Base-by-base conservation (phyloP, 2,888 invertebrate genomes). In the Pristionchus japonicus region DNA sequence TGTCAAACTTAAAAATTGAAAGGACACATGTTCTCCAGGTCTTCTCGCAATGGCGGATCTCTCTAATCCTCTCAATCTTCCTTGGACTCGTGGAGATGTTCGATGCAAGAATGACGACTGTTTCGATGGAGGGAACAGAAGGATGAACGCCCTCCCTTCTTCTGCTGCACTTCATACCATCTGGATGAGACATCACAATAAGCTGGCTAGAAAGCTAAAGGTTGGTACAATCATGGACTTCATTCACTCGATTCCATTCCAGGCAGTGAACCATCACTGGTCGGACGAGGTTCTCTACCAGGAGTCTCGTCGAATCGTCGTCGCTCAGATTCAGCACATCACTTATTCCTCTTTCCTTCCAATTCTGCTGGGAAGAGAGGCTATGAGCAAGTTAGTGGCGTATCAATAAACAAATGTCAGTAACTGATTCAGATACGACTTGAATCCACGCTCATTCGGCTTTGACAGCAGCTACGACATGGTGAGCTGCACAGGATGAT, bases 391-490 rank as follows among this genome's bases (percentile, higher is more conserved):
- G 77, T 47, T 1, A 23, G 83, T 20, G 15, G 20, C 17, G 1
- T 52, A 17, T 6, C 7, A 43, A 6, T 4, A 57, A 52, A 15
- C 1, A 20, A 27, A 47, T 31, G 1, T n/a, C 47, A 80, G 17
- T 80, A 31, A 27, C 13, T 11, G n/a, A 77, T 74, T 57, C 31
- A 84, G 88, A 49, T 97, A 97, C 94, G 97, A 97, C 9, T 95
- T 98, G 83, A 97, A 97, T 91, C 95, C 98, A 6, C 94, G 97
- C 91, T 96, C 97, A 0, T 90, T 89, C 86, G 93, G 93, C 23
- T 94, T 91, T 88, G 93, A 94, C 89, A 92, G 93, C 57, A 92
- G 92, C 15, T 97, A 97, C 94, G 96, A 97, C 94, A 95, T 96
- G 0, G 95, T 93, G 57, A 40, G n/a, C 89, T 89, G 2, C 83